Base-by-base conservation (phyloP, 2,113 vertebrate species). In the Nettapus auritus region DNA sequence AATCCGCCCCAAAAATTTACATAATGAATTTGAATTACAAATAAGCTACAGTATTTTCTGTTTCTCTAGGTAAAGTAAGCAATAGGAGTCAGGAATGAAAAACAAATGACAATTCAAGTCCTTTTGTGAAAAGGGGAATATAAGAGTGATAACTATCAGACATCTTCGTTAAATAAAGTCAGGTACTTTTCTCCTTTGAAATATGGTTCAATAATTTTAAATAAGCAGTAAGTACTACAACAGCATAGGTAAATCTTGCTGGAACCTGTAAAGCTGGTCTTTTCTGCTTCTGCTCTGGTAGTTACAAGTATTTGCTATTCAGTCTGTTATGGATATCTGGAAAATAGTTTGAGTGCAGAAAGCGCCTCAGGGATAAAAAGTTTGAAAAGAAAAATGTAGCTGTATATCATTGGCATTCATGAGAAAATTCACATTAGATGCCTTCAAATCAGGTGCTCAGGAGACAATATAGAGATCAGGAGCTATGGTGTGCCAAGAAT, bases 341-440 rank as follows among this genome's bases (percentile, higher is more conserved):
- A 69, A 98, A 97, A 96, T 82, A 95, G 95, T 96, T 93, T 82
- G 96, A 89, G 89, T 88, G 91, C 69, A 91, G 91, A 90, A 88
- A 97, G 90, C 1, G 94, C 97, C 96, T 97, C 26, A 55, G 95
- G 97, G 96, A 96, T 91, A 81, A 89, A 96, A 97, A 95, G 91
- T 96, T 96, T 8, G 86, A 88, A 91, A 97, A 96, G 92, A 94
- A 98, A 96, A 97, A 97, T 96, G 94, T 91, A 88, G 80, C 91
- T 17, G 69, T 95, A 59, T 91, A 87, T 97, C 97, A 98, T 97
- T 96, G 97, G 79, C 94, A 98, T 98, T 98, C 98, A 98, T 97
- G 97, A 97, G 97, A 89, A 97, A 97, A 97, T 89, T 96, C 96
- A 69, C 91, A 91, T 97, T 94, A 96, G 92, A 69, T 94, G 88